Evolutionary conservation across 2,888 invertebrate species (phyloP).

Genomic region (Abrostola tripartita): DNA sequence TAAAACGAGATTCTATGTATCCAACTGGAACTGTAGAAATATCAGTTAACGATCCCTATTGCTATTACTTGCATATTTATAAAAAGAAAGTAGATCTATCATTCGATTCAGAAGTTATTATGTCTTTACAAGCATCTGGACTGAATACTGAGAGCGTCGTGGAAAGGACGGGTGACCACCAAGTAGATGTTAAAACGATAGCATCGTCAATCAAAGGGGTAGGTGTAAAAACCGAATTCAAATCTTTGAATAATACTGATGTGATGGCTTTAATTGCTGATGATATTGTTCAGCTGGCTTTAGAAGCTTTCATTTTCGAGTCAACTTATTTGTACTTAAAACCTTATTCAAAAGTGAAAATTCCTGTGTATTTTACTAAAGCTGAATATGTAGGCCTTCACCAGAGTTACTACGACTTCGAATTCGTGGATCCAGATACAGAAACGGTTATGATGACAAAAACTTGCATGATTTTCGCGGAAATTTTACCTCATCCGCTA

Average conservation of each 20-base stretch:
- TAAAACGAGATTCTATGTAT: constrained; percentile 63
- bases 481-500: constrained; percentile 76
- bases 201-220: constrained; percentile 1
- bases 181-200: constrained; percentile 8
- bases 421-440: constrained; percentile 65
- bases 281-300: constrained; percentile 64
- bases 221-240: constrained; percentile 18
- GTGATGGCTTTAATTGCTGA: constrained; percentile 59
- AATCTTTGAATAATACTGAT: constrained; percentile 50
- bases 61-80: constrained; percentile 69
- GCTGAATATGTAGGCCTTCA: constrained; percentile 73
- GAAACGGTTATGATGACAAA: constrained; percentile 62
- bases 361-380: constrained; percentile 72
- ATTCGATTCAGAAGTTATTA: constrained; percentile 43
- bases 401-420: constrained; percentile 73
- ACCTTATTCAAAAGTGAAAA: constrained; percentile 60
- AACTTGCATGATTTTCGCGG: constrained; percentile 70
- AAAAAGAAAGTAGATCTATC: constrained; percentile 63
- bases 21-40: constrained; percentile 66
- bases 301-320: constrained; percentile 74
- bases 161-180: constrained; percentile 40
- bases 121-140: constrained; percentile 58
- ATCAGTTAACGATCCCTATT: constrained; percentile 58
- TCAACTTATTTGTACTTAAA: constrained; percentile 64
- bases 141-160: constrained; percentile 62